Conservation (phyloP, 2,888 invertebrate species). For the Dorcus parallelipipedus region DNA sequence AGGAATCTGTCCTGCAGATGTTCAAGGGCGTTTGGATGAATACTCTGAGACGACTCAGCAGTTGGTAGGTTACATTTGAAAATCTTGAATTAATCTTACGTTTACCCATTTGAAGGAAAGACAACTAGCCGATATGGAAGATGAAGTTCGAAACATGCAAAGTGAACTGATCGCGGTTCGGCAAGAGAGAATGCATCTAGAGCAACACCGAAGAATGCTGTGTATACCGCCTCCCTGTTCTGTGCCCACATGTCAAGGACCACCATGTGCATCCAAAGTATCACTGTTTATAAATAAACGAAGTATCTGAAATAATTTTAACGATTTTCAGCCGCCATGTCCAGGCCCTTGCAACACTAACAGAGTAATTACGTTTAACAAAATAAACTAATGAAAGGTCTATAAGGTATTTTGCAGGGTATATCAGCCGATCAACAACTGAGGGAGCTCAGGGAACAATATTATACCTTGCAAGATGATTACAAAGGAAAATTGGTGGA, state of each 20-base stretch:
- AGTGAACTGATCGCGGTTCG: conserved; percentile 52
- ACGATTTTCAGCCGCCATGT: conserved; percentile 20
- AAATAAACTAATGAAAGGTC: neutral
- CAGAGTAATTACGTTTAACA: conserved; percentile 27
- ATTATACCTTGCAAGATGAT: conserved; percentile 62
- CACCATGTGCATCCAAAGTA: conserved; percentile 15
- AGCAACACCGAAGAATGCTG: conserved; percentile 45
- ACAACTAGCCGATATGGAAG: conserved; percentile 58
- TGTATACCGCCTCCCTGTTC: conserved; percentile 20
- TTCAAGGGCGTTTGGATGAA: conserved; percentile 45
- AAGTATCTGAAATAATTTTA: neutral
- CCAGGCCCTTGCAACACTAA: conserved; percentile 36
- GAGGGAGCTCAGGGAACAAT: conserved; percentile 58
- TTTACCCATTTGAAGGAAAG: conserved; percentile 51
- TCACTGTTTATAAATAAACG: neutral
- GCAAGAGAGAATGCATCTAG: conserved; percentile 52
- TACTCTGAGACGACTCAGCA: conserved; percentile 49
- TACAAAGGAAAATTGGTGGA: conserved; percentile 67
- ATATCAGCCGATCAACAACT: conserved; percentile 56
- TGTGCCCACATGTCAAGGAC: conserved; percentile 25
- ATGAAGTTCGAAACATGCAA: conserved; percentile 58
- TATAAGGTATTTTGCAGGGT: conserved; percentile 3
- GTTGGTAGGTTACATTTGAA: conserved; percentile 35
- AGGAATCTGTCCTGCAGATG: conserved; percentile 47
- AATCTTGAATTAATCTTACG: neutral